Base-by-base conservation (phyloP, 2,113 vertebrate species). In the Sterna hirundo region DNA sequence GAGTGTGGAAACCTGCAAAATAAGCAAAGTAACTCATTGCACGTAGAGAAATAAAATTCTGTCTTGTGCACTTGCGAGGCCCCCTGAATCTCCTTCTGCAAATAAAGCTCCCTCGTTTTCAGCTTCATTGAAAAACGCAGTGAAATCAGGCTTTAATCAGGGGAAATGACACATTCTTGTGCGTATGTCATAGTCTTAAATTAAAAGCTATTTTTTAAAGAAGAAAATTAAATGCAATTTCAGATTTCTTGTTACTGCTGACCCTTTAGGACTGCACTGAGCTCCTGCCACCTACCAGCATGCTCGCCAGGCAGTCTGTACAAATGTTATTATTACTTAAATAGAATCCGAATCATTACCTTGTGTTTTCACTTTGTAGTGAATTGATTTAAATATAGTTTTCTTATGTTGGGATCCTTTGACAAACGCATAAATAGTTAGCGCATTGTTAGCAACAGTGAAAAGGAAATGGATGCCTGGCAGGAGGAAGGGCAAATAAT, bases 281-380 rank as follows among this genome's bases (percentile, higher is more conserved):
- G 84, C 78, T 94, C 62, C 66, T 85, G 66, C 78, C 91, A 83
- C 61, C 68, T 86, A 91, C 62, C 72, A 96, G 46, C 46, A 10
- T 6, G 44, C 78, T 96, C 15, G 71, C 86, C 95, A 96, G 55
- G 75, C 96, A 94, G 96, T 90, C 96, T 97, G 95, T 83, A 57
- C 87, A 97, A 97, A 96, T 97, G 96, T 97, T 97, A 91, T 96
- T 79, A 97, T 96, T 97, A 97, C 96, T 94, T 97, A 94, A 97
- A 97, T 95, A 96, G 96, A 93, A 23, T 91, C 95, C 95, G 90
- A 97, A 96, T 96, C 95, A 95, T 93, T 97, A 96, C 95, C 87
- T 96, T 93, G 84, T 96, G 93, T 97, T 97, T 97, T 96, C 94
- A 93, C 89, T 96, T 95, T 95, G 93, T 93, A 95, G 80, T 77